Evolutionary conservation across 1,140 invertebrate species (phyloP), one percentile per base, ranked within the genome.

Genomic region (Anagrus nilaparvatae): DNA sequence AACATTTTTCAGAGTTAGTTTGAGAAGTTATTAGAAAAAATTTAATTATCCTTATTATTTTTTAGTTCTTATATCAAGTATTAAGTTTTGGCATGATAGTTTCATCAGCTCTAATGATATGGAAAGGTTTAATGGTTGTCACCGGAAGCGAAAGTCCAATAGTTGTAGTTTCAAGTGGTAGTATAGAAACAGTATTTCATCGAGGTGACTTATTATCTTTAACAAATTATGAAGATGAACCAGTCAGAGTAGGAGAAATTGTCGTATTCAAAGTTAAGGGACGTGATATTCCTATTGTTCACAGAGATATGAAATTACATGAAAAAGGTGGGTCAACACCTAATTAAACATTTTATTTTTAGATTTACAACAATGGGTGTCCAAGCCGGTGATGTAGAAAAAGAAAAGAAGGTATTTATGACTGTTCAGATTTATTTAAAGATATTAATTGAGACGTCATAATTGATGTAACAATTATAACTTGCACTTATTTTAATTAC

Each of bases 11-110:
- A n/a, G n/a, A n/a, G n/a, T n/a, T n/a, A n/a, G n/a, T n/a, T n/a
- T n/a, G n/a, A n/a, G n/a, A n/a, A n/a, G n/a, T n/a, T n/a, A n/a
- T n/a, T n/a, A n/a, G n/a, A n/a, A n/a, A n/a, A n/a, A n/a, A n/a
- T n/a, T n/a, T n/a, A n/a, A 21, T 42, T 38, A 27, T 44, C 35
- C 37, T 46, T 27, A 48, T 33, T 56, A 58, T 58, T 60, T 82
- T 82, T 53, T 69, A 94, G 90, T 84, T 93, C 54, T 75, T 93
- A 46, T 97, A 97, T 63, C 95, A 99, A 77, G 76, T 94, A 17
- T 73, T 99, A 40, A 98, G 95, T 70, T 99, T 99, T 83, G 94
- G 89, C 46, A 99, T 99, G 95, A 98, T 99, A 58, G 94, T 99
- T 9, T 95, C 93, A 0, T 98, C 96, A 5, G 97, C 97, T 2